phyloP scores from a whole-genome alignment of 2,888 invertebrate genomes.

The Lasioglossum calceatum region DNA sequence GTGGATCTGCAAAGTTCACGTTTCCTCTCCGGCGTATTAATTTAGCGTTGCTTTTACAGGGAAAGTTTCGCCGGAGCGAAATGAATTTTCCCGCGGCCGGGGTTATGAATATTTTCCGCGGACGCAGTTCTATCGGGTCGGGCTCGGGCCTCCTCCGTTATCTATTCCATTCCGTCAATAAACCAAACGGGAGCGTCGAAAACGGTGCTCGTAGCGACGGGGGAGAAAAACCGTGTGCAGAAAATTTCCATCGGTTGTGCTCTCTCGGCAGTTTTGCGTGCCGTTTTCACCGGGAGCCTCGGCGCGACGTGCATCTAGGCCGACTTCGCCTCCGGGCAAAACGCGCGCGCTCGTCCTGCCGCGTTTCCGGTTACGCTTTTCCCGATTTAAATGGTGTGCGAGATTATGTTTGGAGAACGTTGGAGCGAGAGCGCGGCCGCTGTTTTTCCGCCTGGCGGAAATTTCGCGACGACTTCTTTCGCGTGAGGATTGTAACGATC shows the following conservation, averaged over 20 bases:
- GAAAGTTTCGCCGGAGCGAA: neutral
- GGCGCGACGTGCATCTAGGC: neutral
- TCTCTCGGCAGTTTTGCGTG: neutral
- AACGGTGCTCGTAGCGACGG: neutral
- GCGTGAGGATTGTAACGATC: neutral
- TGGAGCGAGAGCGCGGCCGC: neutral
- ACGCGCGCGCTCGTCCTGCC: neutral
- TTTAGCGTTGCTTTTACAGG: neutral
- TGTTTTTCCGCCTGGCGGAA: neutral
- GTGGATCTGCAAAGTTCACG: neutral
- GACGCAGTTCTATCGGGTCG: neutral
- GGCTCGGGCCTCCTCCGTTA: neutral
- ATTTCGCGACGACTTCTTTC: neutral
- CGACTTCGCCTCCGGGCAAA: neutral
- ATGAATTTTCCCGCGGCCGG: neutral
- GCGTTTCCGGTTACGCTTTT: neutral
- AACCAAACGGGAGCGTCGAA: neutral
- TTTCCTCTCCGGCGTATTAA: neutral
- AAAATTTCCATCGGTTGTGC: neutral
- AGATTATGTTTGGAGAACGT: neutral
- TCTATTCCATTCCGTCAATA: neutral
- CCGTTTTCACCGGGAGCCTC: neutral
- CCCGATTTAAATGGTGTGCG: neutral
- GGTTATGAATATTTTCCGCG: neutral
- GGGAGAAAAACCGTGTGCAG: neutral